Evolutionary conservation across 92 coral and sea anemone species (phyloP).

Genomic region (Zoanthus gigantus): DNA sequence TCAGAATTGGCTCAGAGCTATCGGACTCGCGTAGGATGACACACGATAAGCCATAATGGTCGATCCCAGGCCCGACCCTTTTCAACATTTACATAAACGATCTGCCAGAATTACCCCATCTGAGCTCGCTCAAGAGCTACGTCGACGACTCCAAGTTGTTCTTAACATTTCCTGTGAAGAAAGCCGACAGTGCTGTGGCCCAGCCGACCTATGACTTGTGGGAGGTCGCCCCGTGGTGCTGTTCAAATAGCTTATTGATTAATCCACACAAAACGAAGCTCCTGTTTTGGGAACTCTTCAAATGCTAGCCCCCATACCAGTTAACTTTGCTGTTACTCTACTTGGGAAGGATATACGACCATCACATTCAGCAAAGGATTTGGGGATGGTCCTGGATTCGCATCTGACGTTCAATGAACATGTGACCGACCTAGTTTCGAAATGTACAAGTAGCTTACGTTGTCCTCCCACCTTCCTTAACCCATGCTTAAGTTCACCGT

Average conservation of each 20-base stretch:
- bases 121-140: conserved; percentile 16
- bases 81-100: not conserved
- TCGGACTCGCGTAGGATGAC: conserved; percentile 24
- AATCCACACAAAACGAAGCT: conserved; percentile 51
- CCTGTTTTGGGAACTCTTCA: conserved; percentile 14
- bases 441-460: no score
- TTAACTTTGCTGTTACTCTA: not conserved
- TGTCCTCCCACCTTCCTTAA: no score
- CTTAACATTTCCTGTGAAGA: conserved; percentile 32
- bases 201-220: conserved; percentile 37
- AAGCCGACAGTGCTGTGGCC: not conserved
- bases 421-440: no score
- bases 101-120: conserved; percentile 26
- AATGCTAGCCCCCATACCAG: not conserved
- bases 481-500: no score
- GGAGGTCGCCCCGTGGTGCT: conserved; percentile 48
- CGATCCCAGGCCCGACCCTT: conserved; percentile 36
- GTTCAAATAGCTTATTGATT: conserved; percentile 43
- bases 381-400: no score
- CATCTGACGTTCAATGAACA: no score
- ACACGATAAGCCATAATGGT: conserved; percentile 57
- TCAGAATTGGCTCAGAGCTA: not conserved
- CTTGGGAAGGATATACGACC: no score
- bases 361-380: no score
- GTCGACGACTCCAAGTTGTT: conserved; percentile 1